A percentile compares a stretch with the other conserved stretches of the same genome.
Conservation (phyloP, 2,888 invertebrate species). For the Erpobdella octoculata region DNA sequence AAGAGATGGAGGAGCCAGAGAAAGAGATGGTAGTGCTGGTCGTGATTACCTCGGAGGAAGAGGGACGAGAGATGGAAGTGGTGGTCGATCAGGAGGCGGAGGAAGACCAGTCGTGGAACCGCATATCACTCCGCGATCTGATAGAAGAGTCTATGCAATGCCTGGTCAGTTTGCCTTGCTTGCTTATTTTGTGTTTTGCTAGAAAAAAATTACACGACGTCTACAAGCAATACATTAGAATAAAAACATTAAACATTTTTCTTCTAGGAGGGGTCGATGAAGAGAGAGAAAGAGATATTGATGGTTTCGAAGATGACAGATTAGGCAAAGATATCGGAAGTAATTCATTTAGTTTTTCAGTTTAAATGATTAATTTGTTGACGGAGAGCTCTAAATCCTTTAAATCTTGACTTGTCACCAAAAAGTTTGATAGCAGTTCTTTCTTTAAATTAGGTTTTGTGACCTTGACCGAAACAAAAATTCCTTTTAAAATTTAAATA, state of each 20-base stretch:
- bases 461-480: no score
- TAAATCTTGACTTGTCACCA: not conserved
- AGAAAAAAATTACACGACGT: not conserved
- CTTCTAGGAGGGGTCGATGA: not conserved
- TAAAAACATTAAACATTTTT: no score
- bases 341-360: not conserved
- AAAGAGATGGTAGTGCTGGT: not conserved
- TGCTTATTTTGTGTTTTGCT: not conserved
- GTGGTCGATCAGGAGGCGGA: slow-evolving; percentile 1
- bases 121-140: slow-evolving; percentile 18
- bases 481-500: no score
- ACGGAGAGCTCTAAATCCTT: no score
- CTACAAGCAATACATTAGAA: no score
- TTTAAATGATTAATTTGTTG: no score
- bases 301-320: not conserved
- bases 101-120: slow-evolving; percentile 14
- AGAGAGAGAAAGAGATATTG: not conserved
- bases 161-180: not conserved
- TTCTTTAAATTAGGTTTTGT: no score
- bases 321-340: not conserved
- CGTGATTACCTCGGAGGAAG: slow-evolving; percentile 9
- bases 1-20: slow-evolving; percentile 7
- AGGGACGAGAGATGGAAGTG: slow-evolving; percentile 6
- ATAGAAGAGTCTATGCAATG: slow-evolving; percentile 7
- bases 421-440: no score